Evolutionary conservation across 30 jellyfish, hydroid and myxozoan genomes (phyloP), one percentile per base, ranked within the genome.

Genomic region (Cassiopea andromeda): DNA sequence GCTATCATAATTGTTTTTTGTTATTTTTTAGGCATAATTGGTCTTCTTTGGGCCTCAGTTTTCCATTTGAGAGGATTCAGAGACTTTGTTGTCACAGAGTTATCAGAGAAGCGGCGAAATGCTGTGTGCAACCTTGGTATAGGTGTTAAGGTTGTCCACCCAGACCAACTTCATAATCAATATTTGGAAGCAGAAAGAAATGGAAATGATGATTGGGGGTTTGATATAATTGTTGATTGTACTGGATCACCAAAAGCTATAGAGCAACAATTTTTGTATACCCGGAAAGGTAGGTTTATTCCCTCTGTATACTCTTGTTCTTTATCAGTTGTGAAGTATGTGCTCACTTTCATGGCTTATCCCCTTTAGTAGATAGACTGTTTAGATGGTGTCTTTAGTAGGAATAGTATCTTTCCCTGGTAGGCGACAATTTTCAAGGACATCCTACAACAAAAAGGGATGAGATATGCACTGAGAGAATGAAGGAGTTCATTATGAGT

Each of bases 241-340:
- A 95, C 99, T 46, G 99, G 99, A 50, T 89, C 93, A 45, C 99
- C 99, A 1, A 87, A 89, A 75, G 99, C 99, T 2, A 95, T 95
- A 8, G 98, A 95, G 73, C 97, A 95, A 69, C 92, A 93, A 57
- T 95, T 95, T 75, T 72, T 70, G 16, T 95, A 87, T 85, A 78
- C 94, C 5, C 92, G 98, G 72, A 91, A 90, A 80, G 99, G 97
- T 90, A 73, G 9, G 93, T 78, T 27, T 27, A 0, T 27, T 27
- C 0, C 38, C 38, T 27, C 0, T 27, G 38, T 27, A 27, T 27
- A 27, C 38, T 27, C 38, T 27, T 27, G 38, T 27, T 27, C 38
- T 27, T 27, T 27, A 27, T 27, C 38, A 27, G 0, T 27, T 27
- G 38, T 27, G 38, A 27, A 27, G 38, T 27, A 27, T 27, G 38